Conservation (phyloP, 1,140 invertebrate species). For the Babylonia areolata region DNA sequence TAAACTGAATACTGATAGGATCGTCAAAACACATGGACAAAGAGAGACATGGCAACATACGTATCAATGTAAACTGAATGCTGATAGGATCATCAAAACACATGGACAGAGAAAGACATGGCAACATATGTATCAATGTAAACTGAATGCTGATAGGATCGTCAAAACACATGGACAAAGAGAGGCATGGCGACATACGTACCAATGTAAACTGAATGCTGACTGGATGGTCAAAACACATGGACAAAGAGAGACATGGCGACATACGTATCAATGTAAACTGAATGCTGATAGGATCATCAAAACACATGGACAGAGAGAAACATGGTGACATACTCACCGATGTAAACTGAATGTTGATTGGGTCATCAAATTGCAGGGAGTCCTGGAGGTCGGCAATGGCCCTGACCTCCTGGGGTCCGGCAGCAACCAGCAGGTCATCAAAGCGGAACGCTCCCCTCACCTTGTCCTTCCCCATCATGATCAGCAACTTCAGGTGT, state of each 20-base stretch:
- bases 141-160: no score
- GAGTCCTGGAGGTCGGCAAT: constrained; percentile 76
- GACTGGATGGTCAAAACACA: background rate
- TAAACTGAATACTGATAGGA: constrained; percentile 92
- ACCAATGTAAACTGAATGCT: no score
- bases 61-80: no score
- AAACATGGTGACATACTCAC: constrained; percentile 61
- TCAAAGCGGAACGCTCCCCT: constrained; percentile 70
- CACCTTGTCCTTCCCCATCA: constrained; percentile 67
- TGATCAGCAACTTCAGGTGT: constrained; percentile 70
- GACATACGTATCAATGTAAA: background rate
- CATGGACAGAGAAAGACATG: no score
- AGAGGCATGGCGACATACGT: no score
- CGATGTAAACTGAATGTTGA: constrained; percentile 92
- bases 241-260: background rate
- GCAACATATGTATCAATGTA: no score
- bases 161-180: no score
- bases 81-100: no score
- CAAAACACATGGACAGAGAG: background rate
- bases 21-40: constrained; percentile 80
- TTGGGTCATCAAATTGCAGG: constrained; percentile 83
- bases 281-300: no score
- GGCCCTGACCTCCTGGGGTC: constrained; percentile 59
- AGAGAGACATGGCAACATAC: no score
- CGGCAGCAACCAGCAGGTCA: constrained; percentile 71